phyloP scores from a whole-genome alignment of 30 jellyfish, hydroid and myxozoan species.

The Chironex yamaguchii region DNA sequence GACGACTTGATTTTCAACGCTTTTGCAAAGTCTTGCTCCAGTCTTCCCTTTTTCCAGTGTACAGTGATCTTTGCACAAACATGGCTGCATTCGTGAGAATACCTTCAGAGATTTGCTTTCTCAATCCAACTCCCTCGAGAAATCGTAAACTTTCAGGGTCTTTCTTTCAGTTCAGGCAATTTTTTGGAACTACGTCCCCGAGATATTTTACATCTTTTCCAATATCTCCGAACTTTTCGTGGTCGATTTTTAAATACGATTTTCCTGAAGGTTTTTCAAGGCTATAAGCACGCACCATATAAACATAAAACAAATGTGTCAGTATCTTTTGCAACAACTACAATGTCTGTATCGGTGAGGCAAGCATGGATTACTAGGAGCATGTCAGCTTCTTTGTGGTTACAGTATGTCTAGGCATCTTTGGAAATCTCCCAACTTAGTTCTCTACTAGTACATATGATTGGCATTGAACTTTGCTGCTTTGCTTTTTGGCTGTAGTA shows the following conservation, averaged over 20 bases:
- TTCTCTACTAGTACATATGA: too few relatives aligned
- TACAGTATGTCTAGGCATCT: background rate
- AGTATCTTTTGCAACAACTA: slow-evolving; percentile 54
- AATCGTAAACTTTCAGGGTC: slow-evolving; percentile 32
- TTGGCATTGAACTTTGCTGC: too few relatives aligned
- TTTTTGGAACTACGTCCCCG: slow-evolving; percentile 4
- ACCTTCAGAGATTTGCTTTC: background rate
- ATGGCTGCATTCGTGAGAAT: background rate
- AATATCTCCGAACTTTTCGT: slow-evolving; percentile 35
- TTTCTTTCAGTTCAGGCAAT: slow-evolving; percentile 35
- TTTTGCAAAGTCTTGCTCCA: slow-evolving; percentile 15
- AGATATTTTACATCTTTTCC: slow-evolving; percentile 16
- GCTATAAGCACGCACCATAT: slow-evolving; percentile 49
- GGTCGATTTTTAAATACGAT: slow-evolving; percentile 40
- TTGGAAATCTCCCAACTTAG: too few relatives aligned
- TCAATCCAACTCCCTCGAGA: slow-evolving; percentile 40
- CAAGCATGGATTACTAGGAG: slow-evolving; percentile 39
- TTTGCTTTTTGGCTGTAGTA: too few relatives aligned
- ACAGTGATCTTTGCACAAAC: slow-evolving; percentile 3
- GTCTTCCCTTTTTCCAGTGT: slow-evolving; percentile 51
- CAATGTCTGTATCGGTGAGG: slow-evolving; percentile 32
- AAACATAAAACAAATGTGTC: slow-evolving; percentile 16
- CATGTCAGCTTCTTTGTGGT: slow-evolving; percentile 19
- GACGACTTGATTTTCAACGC: slow-evolving; percentile 18
- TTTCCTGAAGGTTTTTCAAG: slow-evolving; percentile 27